Evolutionary conservation across 2,113 vertebrate genomes (phyloP).

Genomic region (Macquaria ambigua): DNA sequence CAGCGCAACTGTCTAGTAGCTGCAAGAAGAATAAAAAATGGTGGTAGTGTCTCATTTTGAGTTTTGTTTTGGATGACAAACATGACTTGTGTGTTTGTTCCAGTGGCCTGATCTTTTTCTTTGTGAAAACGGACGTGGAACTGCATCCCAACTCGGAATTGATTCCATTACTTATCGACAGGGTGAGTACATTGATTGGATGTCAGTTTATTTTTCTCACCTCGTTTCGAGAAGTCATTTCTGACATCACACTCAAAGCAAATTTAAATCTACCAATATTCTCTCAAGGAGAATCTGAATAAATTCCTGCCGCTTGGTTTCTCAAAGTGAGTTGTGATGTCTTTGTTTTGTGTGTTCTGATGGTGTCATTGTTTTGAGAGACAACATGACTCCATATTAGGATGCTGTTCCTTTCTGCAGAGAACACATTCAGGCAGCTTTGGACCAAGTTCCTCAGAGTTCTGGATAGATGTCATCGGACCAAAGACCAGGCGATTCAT

Average conservation of each 20-base stretch:
- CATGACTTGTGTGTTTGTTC: constrained; percentile 48
- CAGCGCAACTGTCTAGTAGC: background rate
- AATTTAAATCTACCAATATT: background rate
- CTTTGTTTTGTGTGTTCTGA: background rate
- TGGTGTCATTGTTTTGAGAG: background rate
- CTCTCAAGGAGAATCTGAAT: background rate
- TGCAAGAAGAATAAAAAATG: background rate
- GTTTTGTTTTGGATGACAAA: background rate
- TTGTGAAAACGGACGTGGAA: constrained; percentile 89
- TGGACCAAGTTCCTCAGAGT: constrained; percentile 59
- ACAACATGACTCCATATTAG: background rate
- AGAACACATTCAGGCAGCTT: constrained; percentile 78
- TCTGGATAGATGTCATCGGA: constrained; percentile 89
- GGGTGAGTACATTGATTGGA: constrained; percentile 80
- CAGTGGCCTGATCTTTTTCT: constrained; percentile 93
- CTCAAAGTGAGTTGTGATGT: background rate
- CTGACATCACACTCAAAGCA: background rate
- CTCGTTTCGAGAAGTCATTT: background rate
- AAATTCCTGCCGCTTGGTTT: background rate
- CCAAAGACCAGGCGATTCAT: constrained; percentile 81
- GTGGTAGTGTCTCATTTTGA: background rate
- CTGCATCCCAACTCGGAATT: constrained; percentile 70
- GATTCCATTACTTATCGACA: constrained; percentile 86
- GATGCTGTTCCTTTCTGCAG: constrained; percentile 68
- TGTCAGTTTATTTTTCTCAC: background rate